Conservation (phyloP, 2,888 invertebrate species). For the Caenorhabditis drosophilae region DNA sequence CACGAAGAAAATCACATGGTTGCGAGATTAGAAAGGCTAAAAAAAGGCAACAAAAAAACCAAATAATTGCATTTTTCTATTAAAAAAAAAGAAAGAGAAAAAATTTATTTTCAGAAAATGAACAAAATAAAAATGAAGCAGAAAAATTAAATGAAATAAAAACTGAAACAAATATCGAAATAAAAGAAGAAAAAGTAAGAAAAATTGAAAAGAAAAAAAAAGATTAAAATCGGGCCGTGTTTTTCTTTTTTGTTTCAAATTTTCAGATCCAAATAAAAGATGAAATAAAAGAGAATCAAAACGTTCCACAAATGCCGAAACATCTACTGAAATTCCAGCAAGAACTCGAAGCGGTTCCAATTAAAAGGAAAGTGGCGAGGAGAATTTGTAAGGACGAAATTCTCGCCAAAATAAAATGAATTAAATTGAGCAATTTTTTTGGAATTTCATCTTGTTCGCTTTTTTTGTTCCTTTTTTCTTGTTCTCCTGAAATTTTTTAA, state of each 20-base stretch:
- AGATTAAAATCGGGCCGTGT: too few species aligned
- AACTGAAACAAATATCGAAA: background rate
- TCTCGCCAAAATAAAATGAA: constrained; percentile 31
- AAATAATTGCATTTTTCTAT: too few species aligned
- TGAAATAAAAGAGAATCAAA: background rate
- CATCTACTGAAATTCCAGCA: constrained; percentile 10
- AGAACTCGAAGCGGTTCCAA: constrained; percentile 28
- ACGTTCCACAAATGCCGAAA: too few species aligned
- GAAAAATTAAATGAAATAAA: constrained; percentile 6
- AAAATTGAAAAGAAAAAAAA: background rate
- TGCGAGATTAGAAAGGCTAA: background rate
- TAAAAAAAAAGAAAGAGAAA: constrained; percentile 3
- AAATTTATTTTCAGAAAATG: background rate
- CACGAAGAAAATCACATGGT: constrained; percentile 22
- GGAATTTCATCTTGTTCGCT: too few species aligned
- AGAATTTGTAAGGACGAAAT: constrained; percentile 29
- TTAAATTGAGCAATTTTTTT: too few species aligned
- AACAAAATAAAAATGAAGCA: constrained; percentile 3
- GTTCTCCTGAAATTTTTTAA: too few species aligned
- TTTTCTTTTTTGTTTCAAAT: background rate
- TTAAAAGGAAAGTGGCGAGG: constrained; percentile 13
- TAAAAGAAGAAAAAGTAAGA: background rate
- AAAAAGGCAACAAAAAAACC: background rate
- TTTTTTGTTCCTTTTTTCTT: too few species aligned
- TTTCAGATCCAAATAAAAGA: background rate